A percentile compares a stretch with the other conserved stretches of the same genome.
These are phyloP conservation scores for Eristalinus sepulchralis DNA, from an alignment of 2,888 invertebrate genomes.

Conservation along the genomic window DNA sequence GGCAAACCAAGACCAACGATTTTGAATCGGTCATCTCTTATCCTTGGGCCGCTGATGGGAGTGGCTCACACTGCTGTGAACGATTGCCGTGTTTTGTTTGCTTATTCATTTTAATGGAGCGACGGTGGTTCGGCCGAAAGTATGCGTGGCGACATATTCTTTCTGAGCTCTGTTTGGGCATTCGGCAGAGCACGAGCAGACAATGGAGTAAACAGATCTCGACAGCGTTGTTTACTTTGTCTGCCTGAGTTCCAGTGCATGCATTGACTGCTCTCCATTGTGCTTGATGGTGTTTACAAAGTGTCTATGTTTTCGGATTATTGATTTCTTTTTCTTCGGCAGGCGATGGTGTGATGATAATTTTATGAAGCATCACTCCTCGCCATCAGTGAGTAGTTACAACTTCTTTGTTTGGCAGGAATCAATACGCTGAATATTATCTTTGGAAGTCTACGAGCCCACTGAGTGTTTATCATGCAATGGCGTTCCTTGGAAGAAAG, in stretches of 20 bases:
- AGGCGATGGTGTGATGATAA: too few species aligned
- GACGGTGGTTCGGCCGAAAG: conserved; percentile 36
- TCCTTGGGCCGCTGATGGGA: conserved; percentile 11
- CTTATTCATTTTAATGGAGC: conserved; percentile 65
- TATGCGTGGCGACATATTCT: conserved; percentile 1
- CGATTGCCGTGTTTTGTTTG: conserved; percentile 46
- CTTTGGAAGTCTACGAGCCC: too few species aligned
- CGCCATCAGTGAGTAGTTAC: too few species aligned
- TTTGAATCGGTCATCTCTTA: neutral
- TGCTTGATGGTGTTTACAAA: conserved; percentile 9
- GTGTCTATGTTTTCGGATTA: neutral
- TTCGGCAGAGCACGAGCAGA: neutral
- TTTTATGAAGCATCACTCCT: too few species aligned
- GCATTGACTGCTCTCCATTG: neutral
- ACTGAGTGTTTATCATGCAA: too few species aligned
- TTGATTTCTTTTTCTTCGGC: neutral
- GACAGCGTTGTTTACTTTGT: conserved; percentile 4
- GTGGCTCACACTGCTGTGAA: conserved; percentile 19
- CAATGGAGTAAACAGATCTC: neutral
- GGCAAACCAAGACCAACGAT: conserved; percentile 36
- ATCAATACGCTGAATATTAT: too few species aligned
- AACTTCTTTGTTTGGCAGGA: too few species aligned
- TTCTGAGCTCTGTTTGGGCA: neutral
- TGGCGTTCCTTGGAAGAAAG: too few species aligned
- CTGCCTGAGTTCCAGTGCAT: neutral